These are phyloP conservation scores for Podarcis cretensis DNA, from an alignment of 2,113 vertebrate species.

Conservation along the genomic window DNA sequence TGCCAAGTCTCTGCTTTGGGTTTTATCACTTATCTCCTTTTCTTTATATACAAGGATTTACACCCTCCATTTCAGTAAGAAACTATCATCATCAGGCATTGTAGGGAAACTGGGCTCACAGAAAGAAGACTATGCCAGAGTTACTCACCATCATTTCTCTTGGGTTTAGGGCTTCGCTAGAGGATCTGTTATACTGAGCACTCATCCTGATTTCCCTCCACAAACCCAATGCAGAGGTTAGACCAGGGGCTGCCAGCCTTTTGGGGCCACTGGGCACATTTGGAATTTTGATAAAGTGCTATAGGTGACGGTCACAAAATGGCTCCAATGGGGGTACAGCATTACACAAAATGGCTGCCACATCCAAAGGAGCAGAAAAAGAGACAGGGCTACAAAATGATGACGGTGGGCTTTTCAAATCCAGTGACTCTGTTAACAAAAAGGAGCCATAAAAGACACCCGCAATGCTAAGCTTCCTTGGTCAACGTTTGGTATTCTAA, in stretches of 20 bases:
- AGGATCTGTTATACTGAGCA: background rate
- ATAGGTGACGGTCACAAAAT: too few relatives aligned
- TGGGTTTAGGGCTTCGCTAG: background rate
- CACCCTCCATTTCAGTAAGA: slow-evolving; percentile 2
- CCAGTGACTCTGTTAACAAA: background rate
- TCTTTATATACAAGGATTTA: background rate
- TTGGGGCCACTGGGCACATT: too few relatives aligned
- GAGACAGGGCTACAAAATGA: too few relatives aligned
- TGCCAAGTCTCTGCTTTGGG: slow-evolving; percentile 23
- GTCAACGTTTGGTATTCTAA: background rate
- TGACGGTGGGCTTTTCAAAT: background rate
- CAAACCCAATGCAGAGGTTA: too few relatives aligned
- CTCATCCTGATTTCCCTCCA: background rate
- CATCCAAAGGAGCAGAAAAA: too few relatives aligned
- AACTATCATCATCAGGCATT: background rate
- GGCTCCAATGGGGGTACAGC: too few relatives aligned
- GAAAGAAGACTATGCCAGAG: background rate
- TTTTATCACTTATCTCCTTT: slow-evolving; percentile 15
- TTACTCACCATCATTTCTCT: background rate
- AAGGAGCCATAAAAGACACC: background rate
- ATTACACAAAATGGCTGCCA: too few relatives aligned
- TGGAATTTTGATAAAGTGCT: too few relatives aligned
- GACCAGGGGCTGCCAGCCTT: too few relatives aligned
- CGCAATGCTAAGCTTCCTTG: background rate
- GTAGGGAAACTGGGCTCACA: background rate